Base-by-base conservation (phyloP, 30 jellyfish, hydroid and myxozoan species). In the Cassiopea andromeda region DNA sequence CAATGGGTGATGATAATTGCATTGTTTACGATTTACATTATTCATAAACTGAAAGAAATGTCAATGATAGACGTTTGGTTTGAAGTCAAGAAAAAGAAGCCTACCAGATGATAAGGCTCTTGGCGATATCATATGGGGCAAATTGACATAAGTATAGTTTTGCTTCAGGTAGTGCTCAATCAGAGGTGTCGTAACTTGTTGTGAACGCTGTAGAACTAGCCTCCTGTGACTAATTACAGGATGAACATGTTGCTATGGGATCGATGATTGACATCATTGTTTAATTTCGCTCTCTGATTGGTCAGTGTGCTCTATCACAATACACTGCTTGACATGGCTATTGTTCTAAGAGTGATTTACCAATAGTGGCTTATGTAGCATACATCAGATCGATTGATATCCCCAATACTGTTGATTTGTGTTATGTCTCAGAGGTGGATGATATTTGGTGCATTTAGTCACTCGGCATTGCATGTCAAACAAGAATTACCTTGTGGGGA, bases 251-350 rank as follows among this genome's bases (percentile, higher is more conserved):
- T 49, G 86, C 86, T 49, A 77, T 49, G 86, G 86, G 86, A 47
- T 44, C 67, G 2, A 48, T 77, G 86, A 77, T 49, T 77, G 86
- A 77, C 86, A 46, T 49, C 73, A 1, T 48, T 77, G 83, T 77
- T 77, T 60, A 46, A 77, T 77, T 77, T 48, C 86, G 50, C 18
- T 77, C 57, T 77, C 75, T 77, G 86, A 77, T 77, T 77, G 86
- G 86, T 60, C 70, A 60, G 59, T n/a, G 18, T 77, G 73, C 48
- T 16, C 48, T 44, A 60, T 60, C 73, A 60, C 48, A 47, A 77
- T 47, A 2, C 48, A 69, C 69, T 74, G 86, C 48, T 14, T 49
- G 86, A 48, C 86, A 77, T 8, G 50, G 8, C 75, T 54, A 19
- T 77, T 77, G 86, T 77, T 77, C 86, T 7, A 7, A 64, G 18